A percentile compares a stretch with the other conserved stretches of the same genome.
phyloP scores from a whole-genome alignment of 2,888 invertebrate species.

The Lithosia quadra region DNA sequence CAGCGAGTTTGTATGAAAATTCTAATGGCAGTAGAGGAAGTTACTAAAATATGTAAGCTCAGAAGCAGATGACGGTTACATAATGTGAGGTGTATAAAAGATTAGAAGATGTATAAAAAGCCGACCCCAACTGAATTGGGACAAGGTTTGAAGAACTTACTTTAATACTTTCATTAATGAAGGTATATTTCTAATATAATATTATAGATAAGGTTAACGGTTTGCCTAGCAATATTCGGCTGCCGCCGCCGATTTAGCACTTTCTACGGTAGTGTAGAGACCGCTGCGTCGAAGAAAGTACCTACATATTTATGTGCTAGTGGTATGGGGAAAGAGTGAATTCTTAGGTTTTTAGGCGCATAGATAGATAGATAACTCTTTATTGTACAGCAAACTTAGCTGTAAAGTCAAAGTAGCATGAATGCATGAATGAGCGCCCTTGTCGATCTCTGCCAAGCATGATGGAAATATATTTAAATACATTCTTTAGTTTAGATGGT shows the following conservation, averaged over 20 bases:
- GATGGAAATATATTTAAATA: too few species aligned
- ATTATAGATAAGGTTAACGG: background rate
- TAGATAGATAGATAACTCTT: background rate
- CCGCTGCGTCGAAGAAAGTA: background rate
- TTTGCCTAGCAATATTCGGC: background rate
- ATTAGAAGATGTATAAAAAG: too few species aligned
- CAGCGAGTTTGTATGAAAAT: background rate
- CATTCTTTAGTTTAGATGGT: too few species aligned
- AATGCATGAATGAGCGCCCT: background rate
- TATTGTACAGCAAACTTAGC: background rate
- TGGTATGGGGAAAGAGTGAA: background rate
- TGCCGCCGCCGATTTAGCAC: background rate
- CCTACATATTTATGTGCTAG: background rate
- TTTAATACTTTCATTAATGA: background rate
- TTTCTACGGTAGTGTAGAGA: background rate
- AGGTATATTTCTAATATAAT: background rate
- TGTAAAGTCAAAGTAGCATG: background rate
- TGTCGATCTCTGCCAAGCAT: background rate
- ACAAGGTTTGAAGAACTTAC: too few species aligned
- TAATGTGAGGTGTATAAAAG: too few species aligned
- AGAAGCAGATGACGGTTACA: background rate
- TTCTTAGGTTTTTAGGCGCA: background rate
- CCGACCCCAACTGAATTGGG: too few species aligned
- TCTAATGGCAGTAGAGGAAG: background rate
- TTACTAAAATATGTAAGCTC: background rate